These are phyloP conservation scores for Pristionchus pacificus DNA, from an alignment of 1,140 invertebrate species.

Conservation along the genomic window DNA sequence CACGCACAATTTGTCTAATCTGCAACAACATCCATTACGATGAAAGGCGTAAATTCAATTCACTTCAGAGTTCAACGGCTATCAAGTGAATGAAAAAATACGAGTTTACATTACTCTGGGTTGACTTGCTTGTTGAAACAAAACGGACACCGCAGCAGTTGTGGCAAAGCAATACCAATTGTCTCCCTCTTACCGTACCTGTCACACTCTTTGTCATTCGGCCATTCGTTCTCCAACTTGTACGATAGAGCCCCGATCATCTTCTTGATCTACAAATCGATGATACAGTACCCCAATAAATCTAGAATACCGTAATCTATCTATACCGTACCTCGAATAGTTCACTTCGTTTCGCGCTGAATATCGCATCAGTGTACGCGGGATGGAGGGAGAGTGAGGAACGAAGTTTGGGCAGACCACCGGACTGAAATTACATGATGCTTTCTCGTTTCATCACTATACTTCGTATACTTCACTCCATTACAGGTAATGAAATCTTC, in stretches of 20 bases:
- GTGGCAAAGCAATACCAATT: too few species aligned
- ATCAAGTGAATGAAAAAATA: not conserved
- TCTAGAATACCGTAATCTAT: not conserved
- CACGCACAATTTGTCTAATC: constrained; percentile 26
- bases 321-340: constrained; percentile 2
- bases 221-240: not conserved
- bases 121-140: too few species aligned
- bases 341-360: constrained; percentile 16
- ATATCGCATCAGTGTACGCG: constrained; percentile 13
- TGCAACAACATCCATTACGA: too few species aligned
- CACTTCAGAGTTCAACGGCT: not conserved
- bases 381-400: constrained; percentile 1
- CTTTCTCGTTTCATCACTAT: not conserved
- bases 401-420: constrained; percentile 14
- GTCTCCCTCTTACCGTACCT: not conserved
- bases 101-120: too few species aligned
- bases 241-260: not conserved
- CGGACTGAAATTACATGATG: constrained; percentile 14
- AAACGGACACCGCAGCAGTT: too few species aligned
- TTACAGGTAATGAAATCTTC: too few species aligned
- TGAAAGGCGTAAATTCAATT: too few species aligned
- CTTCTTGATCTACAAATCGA: not conserved
- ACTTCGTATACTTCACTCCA: too few species aligned
- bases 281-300: not conserved
- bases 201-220: too few species aligned